These are phyloP conservation scores for Macrophya annulata DNA, from an alignment of 2,888 invertebrate species.

Conservation along the genomic window DNA sequence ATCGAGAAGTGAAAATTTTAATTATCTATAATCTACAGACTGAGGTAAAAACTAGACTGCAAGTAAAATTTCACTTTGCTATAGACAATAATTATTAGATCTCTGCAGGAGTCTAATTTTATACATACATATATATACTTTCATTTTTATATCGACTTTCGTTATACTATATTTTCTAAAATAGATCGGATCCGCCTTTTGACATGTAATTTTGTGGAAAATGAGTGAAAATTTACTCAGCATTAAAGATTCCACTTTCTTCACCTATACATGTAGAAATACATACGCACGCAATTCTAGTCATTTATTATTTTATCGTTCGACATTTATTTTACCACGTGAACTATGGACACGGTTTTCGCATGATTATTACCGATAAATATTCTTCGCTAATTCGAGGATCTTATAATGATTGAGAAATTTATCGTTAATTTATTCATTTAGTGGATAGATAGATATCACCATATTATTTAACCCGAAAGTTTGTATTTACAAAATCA, in stretches of 20 bases:
- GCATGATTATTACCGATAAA: neutral
- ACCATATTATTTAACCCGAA: neutral
- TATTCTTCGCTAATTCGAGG: neutral
- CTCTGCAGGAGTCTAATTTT: neutral
- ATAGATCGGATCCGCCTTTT: neutral
- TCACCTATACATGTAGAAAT: neutral
- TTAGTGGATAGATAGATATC: neutral
- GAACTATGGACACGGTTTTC: neutral
- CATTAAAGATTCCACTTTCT: neutral
- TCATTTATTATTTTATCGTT: neutral
- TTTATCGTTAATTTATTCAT: neutral
- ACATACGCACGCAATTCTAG: neutral
- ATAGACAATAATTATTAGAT: constrained; percentile 20
- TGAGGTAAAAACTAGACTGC: constrained; percentile 30
- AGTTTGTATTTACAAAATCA: constrained; percentile 15
- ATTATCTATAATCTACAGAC: constrained; percentile 1
- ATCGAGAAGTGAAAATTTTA: constrained; percentile 42
- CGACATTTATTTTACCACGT: neutral
- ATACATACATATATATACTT: neutral
- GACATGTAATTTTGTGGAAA: constrained; percentile 37
- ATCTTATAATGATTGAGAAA: neutral
- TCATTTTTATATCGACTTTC: neutral
- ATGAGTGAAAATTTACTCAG: neutral
- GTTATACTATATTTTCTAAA: neutral
- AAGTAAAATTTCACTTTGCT: constrained; percentile 39